Evolutionary conservation across 2,113 vertebrate genomes (phyloP).

Genomic region (Apteryx mantelli): DNA sequence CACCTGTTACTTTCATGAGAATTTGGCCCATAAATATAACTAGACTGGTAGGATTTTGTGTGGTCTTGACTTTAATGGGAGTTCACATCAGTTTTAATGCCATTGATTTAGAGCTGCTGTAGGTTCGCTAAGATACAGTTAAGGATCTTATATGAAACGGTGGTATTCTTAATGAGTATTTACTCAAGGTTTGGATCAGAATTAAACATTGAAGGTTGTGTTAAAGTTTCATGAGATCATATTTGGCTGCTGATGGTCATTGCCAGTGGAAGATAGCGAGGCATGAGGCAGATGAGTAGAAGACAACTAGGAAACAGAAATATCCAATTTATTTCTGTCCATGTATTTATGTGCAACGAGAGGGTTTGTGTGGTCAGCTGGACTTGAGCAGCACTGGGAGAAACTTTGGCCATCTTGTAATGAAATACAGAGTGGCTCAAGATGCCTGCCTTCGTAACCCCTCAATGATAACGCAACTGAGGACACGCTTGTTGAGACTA

Average conservation of each 20-base stretch:
- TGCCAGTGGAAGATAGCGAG: neutral
- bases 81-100: rapidly evolving
- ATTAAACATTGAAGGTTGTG: neutral
- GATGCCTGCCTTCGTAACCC: neutral
- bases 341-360: no score
- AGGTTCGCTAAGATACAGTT: rapidly evolving
- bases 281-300: neutral
- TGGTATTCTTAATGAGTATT: neutral
- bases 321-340: rapidly evolving
- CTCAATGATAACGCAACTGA: rapidly evolving
- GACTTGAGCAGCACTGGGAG: neutral
- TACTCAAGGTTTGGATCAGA: neutral
- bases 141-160: neutral
- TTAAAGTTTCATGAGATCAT: rapidly evolving
- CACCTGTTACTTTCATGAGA: neutral
- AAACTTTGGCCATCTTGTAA: neutral
- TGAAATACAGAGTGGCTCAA: neutral
- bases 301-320: neutral
- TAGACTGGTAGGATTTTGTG: neutral
- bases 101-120: neutral
- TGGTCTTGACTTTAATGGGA: neutral
- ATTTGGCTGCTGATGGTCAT: neutral
- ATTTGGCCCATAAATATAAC: neutral
- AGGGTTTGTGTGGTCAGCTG: neutral
- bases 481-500: neutral